Evolutionary conservation across 2,113 vertebrate species (phyloP), one percentile per base, ranked within the genome.

Genomic region (Sus scrofa): DNA sequence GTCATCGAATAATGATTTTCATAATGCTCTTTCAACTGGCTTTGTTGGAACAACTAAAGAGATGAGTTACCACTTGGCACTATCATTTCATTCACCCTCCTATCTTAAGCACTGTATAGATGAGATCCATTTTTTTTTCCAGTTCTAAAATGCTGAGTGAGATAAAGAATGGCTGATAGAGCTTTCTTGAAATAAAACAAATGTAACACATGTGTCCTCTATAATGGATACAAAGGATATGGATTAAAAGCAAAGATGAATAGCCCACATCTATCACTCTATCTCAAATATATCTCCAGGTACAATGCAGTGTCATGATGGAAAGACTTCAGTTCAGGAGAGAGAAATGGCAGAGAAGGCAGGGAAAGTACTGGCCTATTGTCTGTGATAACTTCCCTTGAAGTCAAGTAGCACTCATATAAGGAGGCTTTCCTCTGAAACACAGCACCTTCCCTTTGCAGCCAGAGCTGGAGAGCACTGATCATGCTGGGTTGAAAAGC

Each of bases 401-500:
- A 50, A 75, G 54, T 39, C 11, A 0, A 88, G 56, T 20, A 88
- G 62, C 30, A 6, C 73, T 88, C 81, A 2, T 7, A 13, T 34
- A 18, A 75, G 54, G 24, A 73, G 27, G 9, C n/a, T 83, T 88
- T 85, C 19, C 78, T 78, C 44, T 71, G 73, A 94, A 75, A 39
- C 30, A 14, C 65, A 34, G 37, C 34, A 50, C 77, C 62, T 74
- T 70, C 44, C 60, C 93, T 70, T 79, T 89, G 60, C 34, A 86
- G 39, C 65, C 83, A 52, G 86, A 67, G 44, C 32, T 56, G 75
- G 87, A 85, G 32, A 94, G 75, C 2, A 30, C 67, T 44, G 37
- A 37, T 73, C 90, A 77, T 6, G 50, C 88, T 92, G 91, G 32
- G 86, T 39, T 92, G 78, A 95, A 92, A 97, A 79, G 73, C 78